Percentiles rank a stretch among this genome's conserved stretches.
Evolutionary conservation across 2,888 invertebrate species (phyloP).

Genomic region (Vesta saturnalis): DNA sequence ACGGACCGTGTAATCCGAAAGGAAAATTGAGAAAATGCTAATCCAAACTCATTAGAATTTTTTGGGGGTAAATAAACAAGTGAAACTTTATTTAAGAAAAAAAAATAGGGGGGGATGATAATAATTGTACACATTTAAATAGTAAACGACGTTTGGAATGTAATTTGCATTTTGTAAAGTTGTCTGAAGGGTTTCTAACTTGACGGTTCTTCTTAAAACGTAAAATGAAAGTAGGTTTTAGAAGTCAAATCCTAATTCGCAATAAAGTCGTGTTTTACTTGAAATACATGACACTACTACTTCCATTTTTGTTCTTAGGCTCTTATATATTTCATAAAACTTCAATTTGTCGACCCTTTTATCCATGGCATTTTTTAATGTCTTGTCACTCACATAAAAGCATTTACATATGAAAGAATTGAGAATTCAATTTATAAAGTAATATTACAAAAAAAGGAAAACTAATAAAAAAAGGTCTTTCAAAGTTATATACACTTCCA

Average conservation of each 20-base stretch:
- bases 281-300: not conserved
- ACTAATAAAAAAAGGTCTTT: not conserved
- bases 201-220: not conserved
- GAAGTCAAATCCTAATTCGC: not conserved
- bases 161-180: slow-evolving; percentile 1
- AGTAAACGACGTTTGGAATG: not conserved
- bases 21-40: not conserved
- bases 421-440: not conserved
- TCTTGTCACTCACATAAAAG: not conserved
- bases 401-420: not conserved
- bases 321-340: not conserved
- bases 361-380: not conserved
- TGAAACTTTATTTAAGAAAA: no score
- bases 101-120: no score
- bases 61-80: not conserved
- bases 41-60: not conserved
- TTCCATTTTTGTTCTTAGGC: not conserved
- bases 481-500: not conserved
- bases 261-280: not conserved
- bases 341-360: not conserved
- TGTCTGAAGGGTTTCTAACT: not conserved
- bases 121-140: not conserved
- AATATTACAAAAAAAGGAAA: not conserved
- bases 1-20: not conserved
- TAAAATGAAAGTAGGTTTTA: no score